These are phyloP conservation scores for Rhizoglyphus robini DNA, from an alignment of 1,140 invertebrate genomes.

Conservation along the genomic window DNA sequence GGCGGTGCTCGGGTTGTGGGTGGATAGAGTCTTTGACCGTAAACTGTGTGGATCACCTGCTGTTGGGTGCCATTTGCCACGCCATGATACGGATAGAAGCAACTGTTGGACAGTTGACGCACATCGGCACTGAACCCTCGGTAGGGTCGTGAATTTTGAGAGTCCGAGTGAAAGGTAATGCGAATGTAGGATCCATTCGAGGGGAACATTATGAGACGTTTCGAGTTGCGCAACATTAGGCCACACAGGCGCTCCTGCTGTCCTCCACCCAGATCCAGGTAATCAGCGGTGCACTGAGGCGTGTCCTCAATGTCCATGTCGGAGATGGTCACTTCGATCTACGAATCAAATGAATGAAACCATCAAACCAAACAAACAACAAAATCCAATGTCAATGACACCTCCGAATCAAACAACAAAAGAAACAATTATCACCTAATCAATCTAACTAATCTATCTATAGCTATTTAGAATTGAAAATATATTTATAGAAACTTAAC, in stretches of 20 bases:
- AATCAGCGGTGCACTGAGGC: slow-evolving; percentile 24
- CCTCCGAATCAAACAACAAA: background rate
- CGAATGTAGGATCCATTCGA: background rate
- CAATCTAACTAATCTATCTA: too few relatives aligned
- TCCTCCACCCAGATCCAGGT: slow-evolving; percentile 22
- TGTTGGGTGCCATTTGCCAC: background rate
- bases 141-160: slow-evolving; percentile 2
- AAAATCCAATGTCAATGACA: background rate
- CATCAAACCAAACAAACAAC: background rate
- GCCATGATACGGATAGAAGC: background rate
- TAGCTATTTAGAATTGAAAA: background rate
- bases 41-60: background rate
- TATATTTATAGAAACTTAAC: too few relatives aligned
- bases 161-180: slow-evolving; percentile 9
- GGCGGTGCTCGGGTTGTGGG: background rate
- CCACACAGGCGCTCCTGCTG: slow-evolving; percentile 23
- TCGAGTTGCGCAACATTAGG: slow-evolving; percentile 24
- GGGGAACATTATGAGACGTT: slow-evolving; percentile 20
- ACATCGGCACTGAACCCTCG: slow-evolving; percentile 1
- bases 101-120: background rate
- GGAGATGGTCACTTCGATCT: slow-evolving; percentile 23
- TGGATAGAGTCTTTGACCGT: slow-evolving; percentile 9
- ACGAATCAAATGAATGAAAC: background rate
- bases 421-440: too few relatives aligned
- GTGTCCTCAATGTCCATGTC: slow-evolving; percentile 28